Evolutionary conservation across 2,888 invertebrate species (phyloP), one percentile per base, ranked within the genome.

Genomic region (Pseudococcus viburni): DNA sequence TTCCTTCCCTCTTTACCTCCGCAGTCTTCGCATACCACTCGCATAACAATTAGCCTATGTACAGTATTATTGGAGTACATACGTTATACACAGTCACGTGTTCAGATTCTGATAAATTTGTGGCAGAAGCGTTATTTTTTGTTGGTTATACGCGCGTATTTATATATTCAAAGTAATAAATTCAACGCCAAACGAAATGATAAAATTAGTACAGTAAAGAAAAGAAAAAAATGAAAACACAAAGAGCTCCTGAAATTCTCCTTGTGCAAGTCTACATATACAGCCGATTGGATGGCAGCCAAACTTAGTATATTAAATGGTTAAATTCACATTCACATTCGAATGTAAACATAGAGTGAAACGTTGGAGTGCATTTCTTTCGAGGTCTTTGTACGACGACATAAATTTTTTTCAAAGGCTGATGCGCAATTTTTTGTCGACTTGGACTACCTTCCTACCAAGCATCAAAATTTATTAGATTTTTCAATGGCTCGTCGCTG

Each of bases 131-230:
- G n/a, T 42, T 80, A n/a, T 42, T 80, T 42, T 80, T 80, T 80
- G 42, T 42, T 42, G 9, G 42, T 77, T 11, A 6, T 33, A 77
- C 42, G 8, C 33, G 19, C 8, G 22, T 42, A 80, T 80, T 80
- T 80, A 80, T 80, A 80, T 80, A 46, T 42, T 9, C 42, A 80
- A n/a, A 80, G 80, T 80, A 80, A 39, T 42, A n/a, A 80, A 80
- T 80, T 80, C 80, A 80, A 80, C 46, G 80, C 80, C 46, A 77
- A 77, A 19, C 33, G 8, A 19, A 80, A 80, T 80, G 80, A 80
- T 80, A 80, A 80, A 80, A 80, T 80, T 80, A 80, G 80, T 80
- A 42, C 42, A 42, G 26, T 80, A 42, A 80, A 80, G 80, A 80
- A 77, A 77, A 12, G 15, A 64, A 17, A 68, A 39, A 33, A 73